Base-by-base conservation (phyloP, 2,888 invertebrate genomes). In the Philereme vetulata region DNA sequence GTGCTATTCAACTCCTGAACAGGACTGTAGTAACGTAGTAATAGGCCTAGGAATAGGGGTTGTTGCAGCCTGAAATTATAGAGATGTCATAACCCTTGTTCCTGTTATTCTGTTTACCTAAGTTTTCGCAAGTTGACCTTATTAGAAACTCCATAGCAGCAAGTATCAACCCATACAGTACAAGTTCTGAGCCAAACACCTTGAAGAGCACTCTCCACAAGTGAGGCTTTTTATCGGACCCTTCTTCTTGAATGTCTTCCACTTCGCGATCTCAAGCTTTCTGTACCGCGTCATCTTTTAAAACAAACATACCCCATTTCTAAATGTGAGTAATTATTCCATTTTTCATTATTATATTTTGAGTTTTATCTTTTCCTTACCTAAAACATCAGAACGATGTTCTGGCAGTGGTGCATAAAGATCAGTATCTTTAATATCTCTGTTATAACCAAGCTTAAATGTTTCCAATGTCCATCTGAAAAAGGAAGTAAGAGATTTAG, bases 381-480 rank as follows among this genome's bases (percentile, higher is more conserved):
- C 91, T 67, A 92, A 74, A 48, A 85, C 63, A 78, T 93, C 92
- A 3, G 96, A 96, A 61, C 93, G 93, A 81, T 96, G 96, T 72
- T 95, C 95, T 21, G 93, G 93, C 21, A 96, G 81, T 4, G 95
- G 95, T 66, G 93, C 93, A 68, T 94, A 94, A 4, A 96, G 85
- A 81, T 96, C 96, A 7, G 88, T 80, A 51, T 94, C 93, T 75
- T 94, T 94, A 51, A 96, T 92, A 71, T 96, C 95, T 46, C 94
- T 90, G 63, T 90, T 94, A 72, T 94, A 94, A 11, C 96, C 96
- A 63, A 94, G 88, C 78, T 94, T 93, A 75, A 96, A 96, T 3
- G 94, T 94, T 70, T 95, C 94, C 57, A 95, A 81, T 0, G 95
- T 93, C 94, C 95, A 96, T 77, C 96, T 96, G 82, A 56, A 86